Conservation (phyloP, 2,888 invertebrate genomes). For the Dicyrtoma fusca region DNA sequence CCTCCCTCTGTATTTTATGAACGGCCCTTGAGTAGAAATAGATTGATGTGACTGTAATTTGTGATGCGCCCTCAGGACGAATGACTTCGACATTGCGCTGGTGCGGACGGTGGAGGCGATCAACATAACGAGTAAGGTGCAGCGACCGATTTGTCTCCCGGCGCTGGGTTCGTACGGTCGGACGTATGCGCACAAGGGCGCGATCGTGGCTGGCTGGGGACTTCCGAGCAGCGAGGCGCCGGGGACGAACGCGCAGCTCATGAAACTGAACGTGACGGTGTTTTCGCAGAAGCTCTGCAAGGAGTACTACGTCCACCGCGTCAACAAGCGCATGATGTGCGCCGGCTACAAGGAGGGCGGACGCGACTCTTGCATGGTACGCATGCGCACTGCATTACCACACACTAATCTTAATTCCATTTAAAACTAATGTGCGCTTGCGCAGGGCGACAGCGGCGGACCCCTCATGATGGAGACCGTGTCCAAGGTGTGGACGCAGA, state of each 20-base stretch:
- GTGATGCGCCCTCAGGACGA: no score
- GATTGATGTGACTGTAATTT: no score
- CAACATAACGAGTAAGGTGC: conserved; percentile 35
- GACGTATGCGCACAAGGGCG: conserved; percentile 42
- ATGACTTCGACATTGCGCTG: conserved; percentile 52
- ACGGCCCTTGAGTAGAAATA: no score
- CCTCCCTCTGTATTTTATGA: no score
- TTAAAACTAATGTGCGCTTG: not conserved
- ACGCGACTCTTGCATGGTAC: conserved; percentile 48
- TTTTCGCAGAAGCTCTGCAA: conserved; percentile 47
- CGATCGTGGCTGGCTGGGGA: conserved; percentile 51
- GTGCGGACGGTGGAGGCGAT: conserved; percentile 39
- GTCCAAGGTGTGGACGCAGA: conserved; percentile 45
- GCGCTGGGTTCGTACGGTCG: conserved; percentile 41
- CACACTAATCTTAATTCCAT: not conserved
- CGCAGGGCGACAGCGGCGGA: conserved; percentile 46
- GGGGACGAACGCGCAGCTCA: conserved; percentile 41
- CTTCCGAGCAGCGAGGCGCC: conserved; percentile 37
- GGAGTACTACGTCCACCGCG: conserved; percentile 43
- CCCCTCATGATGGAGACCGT: conserved; percentile 42
- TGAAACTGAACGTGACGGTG: conserved; percentile 51
- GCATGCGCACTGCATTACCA: not conserved
- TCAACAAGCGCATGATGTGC: conserved; percentile 53
- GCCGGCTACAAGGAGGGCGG: conserved; percentile 50
- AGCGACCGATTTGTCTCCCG: conserved; percentile 47